These are phyloP conservation scores for Mamestra configurata DNA, from an alignment of 1,140 invertebrate genomes.

Conservation along the genomic window DNA sequence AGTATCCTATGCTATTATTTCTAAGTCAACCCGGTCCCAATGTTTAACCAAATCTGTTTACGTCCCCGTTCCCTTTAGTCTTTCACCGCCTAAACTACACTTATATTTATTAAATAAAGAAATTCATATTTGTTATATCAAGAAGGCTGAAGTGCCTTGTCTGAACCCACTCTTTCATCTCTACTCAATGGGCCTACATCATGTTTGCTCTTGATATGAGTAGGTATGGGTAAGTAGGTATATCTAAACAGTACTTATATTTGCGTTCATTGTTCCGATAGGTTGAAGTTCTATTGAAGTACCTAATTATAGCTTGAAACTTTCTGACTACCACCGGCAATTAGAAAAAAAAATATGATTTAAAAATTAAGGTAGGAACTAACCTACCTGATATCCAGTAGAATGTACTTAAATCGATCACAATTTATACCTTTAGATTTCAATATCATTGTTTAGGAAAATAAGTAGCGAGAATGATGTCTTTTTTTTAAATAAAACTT, in stretches of 20 bases:
- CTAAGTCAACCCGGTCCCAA: slow-evolving; percentile 77
- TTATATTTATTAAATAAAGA: slow-evolving; percentile 65
- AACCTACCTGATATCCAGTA: too few species aligned
- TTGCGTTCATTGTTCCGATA: slow-evolving; percentile 18
- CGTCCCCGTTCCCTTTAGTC: slow-evolving; percentile 78
- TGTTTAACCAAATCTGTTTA: slow-evolving; percentile 83
- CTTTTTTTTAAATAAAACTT: too few species aligned
- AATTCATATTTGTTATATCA: slow-evolving; percentile 67
- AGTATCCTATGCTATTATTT: slow-evolving; percentile 86
- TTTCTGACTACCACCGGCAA: too few species aligned
- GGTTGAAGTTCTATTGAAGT: slow-evolving; percentile 16
- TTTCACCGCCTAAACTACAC: slow-evolving; percentile 71
- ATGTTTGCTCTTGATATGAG: slow-evolving; percentile 20
- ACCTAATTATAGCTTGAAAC: slow-evolving; percentile 5
- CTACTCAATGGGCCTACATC: slow-evolving; percentile 25
- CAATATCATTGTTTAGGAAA: too few species aligned
- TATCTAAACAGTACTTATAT: slow-evolving; percentile 18
- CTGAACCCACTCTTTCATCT: slow-evolving; percentile 38
- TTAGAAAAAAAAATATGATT: too few species aligned
- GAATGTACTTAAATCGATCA: too few species aligned
- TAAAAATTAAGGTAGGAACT: too few species aligned
- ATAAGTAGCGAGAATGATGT: too few species aligned
- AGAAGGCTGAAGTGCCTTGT: slow-evolving; percentile 55
- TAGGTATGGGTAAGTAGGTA: neutral
- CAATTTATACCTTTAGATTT: too few species aligned